Conservation (phyloP, 2,888 invertebrate genomes). For the Phrixothrix hirtus region DNA sequence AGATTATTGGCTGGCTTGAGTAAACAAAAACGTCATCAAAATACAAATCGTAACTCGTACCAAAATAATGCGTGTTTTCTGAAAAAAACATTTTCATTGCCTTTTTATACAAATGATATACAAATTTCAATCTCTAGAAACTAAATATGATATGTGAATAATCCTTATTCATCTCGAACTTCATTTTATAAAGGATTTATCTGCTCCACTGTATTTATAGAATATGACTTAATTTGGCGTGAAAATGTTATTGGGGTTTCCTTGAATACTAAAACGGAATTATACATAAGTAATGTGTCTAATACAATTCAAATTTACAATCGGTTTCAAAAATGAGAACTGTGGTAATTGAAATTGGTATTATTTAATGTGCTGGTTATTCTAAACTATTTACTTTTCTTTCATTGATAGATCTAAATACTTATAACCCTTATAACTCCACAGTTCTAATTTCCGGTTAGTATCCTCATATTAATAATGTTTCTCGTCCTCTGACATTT, state of each 20-base stretch:
- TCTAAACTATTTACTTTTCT: not conserved
- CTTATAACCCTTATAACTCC: constrained; percentile 25
- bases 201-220: constrained; percentile 19
- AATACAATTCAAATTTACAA: too few relatives aligned
- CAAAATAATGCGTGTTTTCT: too few relatives aligned
- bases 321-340: too few relatives aligned
- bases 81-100: not conserved
- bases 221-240: constrained; percentile 20
- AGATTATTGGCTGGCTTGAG: constrained; percentile 30
- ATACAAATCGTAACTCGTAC: not conserved
- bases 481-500: constrained; percentile 36
- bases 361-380: not conserved
- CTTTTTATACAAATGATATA: not conserved
- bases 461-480: constrained; percentile 40
- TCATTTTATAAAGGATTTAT: constrained; percentile 9
- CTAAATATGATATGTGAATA: constrained; percentile 17
- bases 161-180: constrained; percentile 11
- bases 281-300: too few relatives aligned
- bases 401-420: not conserved
- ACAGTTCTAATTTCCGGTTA: constrained; percentile 40
- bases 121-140: constrained; percentile 12
- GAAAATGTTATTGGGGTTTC: constrained; percentile 19
- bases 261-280: constrained; percentile 7
- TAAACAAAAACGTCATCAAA: constrained; percentile 31
- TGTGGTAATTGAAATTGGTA: too few relatives aligned